A percentile compares a stretch with the other conserved stretches of the same genome.
Conservation (phyloP, 2,113 vertebrate genomes). For the Sceloporus tristichus region DNA sequence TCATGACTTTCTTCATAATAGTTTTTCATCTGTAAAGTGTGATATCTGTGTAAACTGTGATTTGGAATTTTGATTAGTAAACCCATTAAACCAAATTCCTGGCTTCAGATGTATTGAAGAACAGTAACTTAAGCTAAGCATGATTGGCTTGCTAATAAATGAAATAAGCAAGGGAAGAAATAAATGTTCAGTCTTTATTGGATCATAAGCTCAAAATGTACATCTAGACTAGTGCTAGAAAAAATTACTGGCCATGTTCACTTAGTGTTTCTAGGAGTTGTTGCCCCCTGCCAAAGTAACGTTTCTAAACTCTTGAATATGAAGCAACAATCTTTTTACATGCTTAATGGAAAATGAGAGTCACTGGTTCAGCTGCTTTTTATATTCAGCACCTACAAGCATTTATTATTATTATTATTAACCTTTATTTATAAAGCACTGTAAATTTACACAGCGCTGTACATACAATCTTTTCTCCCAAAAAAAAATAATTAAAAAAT, state of each 20-base stretch:
- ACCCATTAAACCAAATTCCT: background rate
- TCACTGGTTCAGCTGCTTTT: background rate
- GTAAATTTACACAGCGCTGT: no score
- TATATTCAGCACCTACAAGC: background rate
- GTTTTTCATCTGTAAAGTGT: background rate
- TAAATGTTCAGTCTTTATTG: background rate
- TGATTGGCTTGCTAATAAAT: background rate
- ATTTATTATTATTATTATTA: background rate
- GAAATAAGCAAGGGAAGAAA: background rate
- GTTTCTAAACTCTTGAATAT: no score
- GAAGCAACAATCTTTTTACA: no score
- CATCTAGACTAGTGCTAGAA: background rate
- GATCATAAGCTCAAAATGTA: background rate
- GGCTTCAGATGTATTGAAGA: background rate
- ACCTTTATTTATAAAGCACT: no score
- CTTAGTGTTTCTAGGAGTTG: no score
- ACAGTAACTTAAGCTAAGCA: background rate
- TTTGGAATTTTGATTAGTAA: background rate
- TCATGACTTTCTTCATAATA: background rate
- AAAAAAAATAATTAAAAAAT: no score
- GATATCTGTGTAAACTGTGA: background rate
- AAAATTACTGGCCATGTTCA: no score
- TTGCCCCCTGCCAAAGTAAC: no score
- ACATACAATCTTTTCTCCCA: no score
- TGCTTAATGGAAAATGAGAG: background rate